phyloP scores from a whole-genome alignment of 2,113 vertebrate genomes.

The Phrynocephalus versicolor region DNA sequence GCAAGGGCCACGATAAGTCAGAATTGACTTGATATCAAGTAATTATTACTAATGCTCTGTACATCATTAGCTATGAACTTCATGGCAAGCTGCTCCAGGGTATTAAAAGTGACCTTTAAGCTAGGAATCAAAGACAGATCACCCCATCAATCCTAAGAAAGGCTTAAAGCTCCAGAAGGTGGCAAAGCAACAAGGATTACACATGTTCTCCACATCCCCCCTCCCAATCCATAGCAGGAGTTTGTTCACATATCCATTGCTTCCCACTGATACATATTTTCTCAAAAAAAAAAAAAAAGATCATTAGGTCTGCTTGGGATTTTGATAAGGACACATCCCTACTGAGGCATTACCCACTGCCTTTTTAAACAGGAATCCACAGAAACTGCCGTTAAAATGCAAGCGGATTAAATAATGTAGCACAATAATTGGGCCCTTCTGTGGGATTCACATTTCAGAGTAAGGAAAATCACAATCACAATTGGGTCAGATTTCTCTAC shows the following conservation, averaged over 20 bases:
- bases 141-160: constrained; percentile 26
- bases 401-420: constrained; percentile 59
- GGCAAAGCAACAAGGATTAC: constrained; percentile 18
- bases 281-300: constrained; percentile 17
- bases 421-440: constrained; percentile 58
- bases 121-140: background rate
- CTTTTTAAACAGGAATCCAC: constrained; percentile 54
- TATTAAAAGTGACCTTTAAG: constrained; percentile 38
- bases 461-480: constrained; percentile 41
- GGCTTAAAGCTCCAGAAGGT: constrained; percentile 11
- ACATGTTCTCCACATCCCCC: constrained; percentile 18
- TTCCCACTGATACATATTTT: constrained; percentile 34
- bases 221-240: constrained; percentile 22
- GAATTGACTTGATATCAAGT: too few species aligned
- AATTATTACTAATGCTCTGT: background rate
- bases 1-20: too few species aligned
- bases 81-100: background rate
- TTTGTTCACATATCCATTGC: constrained; percentile 44
- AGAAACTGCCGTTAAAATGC: constrained; percentile 44
- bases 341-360: constrained; percentile 49
- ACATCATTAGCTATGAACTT: background rate
- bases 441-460: constrained; percentile 50
- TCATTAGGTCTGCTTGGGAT: constrained; percentile 47
- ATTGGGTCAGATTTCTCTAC: constrained; percentile 40
- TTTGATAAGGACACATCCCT: constrained; percentile 38